phyloP scores from a whole-genome alignment of 2,113 vertebrate species.

The Marcusenius ussheri region DNA sequence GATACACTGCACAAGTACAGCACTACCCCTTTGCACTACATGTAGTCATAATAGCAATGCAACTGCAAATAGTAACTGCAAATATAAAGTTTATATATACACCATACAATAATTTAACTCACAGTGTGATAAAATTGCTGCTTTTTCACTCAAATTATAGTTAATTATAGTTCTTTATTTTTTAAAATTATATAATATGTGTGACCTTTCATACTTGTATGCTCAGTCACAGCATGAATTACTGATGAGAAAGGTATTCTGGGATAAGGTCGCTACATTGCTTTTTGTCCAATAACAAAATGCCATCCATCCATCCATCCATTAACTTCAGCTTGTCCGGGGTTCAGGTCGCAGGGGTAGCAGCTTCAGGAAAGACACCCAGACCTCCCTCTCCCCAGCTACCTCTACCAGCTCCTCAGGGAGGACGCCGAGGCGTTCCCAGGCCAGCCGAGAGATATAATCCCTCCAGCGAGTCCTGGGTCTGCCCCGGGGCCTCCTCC shows the following conservation, averaged over 20 bases:
- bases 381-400: too few relatives aligned
- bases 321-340: too few relatives aligned
- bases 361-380: too few relatives aligned
- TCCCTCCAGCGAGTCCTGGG: too few relatives aligned
- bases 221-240: not conserved
- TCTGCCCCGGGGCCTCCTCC: too few relatives aligned
- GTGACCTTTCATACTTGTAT: not conserved
- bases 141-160: not conserved
- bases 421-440: too few relatives aligned
- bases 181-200: not conserved
- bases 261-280: not conserved
- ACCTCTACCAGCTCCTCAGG: too few relatives aligned
- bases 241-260: not conserved
- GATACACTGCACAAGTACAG: not conserved
- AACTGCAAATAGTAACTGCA: not conserved
- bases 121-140: not conserved
- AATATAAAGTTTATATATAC: not conserved
- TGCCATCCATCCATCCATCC: too few relatives aligned
- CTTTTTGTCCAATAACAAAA: not conserved
- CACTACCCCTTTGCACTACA: not conserved
- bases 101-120: not conserved
- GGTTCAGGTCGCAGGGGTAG: too few relatives aligned
- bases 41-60: not conserved
- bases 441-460: too few relatives aligned
- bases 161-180: not conserved